Percentiles rank a stretch among this genome's conserved stretches.
These are phyloP conservation scores for Pimpla rufipes DNA, from an alignment of 2,888 invertebrate species.

Conservation along the genomic window DNA sequence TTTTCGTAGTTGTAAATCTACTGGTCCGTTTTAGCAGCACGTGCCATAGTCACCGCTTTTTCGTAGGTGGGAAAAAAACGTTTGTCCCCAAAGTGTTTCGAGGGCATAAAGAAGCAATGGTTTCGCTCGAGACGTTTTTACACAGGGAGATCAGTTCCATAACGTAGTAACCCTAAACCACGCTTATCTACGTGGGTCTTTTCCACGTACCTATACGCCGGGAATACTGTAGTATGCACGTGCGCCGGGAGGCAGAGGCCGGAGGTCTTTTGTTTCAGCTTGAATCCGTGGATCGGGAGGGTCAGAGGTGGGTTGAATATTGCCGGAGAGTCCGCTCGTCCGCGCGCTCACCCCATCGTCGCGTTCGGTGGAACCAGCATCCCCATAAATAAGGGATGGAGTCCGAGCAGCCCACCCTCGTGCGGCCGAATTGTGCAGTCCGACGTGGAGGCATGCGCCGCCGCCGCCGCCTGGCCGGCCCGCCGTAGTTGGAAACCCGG, in stretches of 20 bases:
- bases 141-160: slow-evolving; percentile 42
- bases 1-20: not conserved
- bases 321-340: slow-evolving; percentile 57
- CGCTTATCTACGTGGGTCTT: slow-evolving; percentile 60
- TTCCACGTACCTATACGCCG: slow-evolving; percentile 27
- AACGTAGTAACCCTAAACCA: slow-evolving; percentile 60
- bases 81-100: slow-evolving; percentile 28
- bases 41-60: not conserved
- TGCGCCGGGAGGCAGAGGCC: slow-evolving; percentile 18
- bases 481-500: slow-evolving; percentile 72
- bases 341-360: slow-evolving; percentile 57
- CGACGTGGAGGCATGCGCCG: slow-evolving; percentile 71
- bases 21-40: not conserved
- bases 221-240: slow-evolving; percentile 45
- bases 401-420: slow-evolving; percentile 70
- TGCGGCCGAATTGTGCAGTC: slow-evolving; percentile 71
- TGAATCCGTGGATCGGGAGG: slow-evolving; percentile 37
- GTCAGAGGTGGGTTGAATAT: slow-evolving; percentile 54
- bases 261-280: slow-evolving; percentile 57
- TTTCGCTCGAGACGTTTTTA: slow-evolving; percentile 20
- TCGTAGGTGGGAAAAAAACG: slow-evolving; percentile 5
- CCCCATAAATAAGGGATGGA: slow-evolving; percentile 80
- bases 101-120: slow-evolving; percentile 10
- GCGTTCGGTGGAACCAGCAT: slow-evolving; percentile 75
- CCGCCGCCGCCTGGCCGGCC: slow-evolving; percentile 31